These are phyloP conservation scores for Xerus rutilus DNA, from an alignment of 2,797 vertebrate genomes.

Conservation along the genomic window DNA sequence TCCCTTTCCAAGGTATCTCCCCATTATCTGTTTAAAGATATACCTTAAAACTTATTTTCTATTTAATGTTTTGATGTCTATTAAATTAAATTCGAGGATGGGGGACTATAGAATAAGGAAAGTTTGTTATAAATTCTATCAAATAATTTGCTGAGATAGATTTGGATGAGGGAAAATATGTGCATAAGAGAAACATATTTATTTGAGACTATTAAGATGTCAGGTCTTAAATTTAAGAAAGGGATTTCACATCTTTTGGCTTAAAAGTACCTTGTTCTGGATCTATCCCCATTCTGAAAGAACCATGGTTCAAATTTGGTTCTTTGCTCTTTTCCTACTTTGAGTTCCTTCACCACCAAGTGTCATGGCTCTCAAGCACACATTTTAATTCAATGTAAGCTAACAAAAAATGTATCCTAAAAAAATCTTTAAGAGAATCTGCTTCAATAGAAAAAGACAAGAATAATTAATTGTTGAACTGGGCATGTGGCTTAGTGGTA, in stretches of 20 bases:
- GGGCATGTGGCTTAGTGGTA: not conserved
- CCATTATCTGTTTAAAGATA: constrained; percentile 21
- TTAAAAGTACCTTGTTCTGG: not conserved
- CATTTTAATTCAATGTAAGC: not conserved
- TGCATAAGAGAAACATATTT: not conserved
- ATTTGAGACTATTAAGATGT: not conserved
- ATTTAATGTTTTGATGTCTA: not conserved
- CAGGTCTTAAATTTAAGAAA: not conserved
- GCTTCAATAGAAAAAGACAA: constrained; percentile 45
- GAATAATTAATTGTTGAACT: constrained; percentile 4
- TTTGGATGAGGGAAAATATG: constrained; percentile 33
- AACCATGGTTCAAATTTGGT: not conserved
- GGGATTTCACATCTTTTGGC: not conserved
- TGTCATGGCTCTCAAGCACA: constrained; percentile 1
- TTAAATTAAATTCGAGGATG: constrained; percentile 48
- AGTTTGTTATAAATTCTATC: constrained; percentile 1
- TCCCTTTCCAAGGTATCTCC: not conserved
- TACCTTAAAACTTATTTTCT: constrained; percentile 9
- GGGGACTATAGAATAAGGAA: not conserved
- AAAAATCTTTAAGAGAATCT: not conserved
- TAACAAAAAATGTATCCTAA: not conserved
- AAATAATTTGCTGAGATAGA: constrained; percentile 30
- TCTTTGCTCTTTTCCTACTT: not conserved
- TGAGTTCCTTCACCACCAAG: constrained; percentile 4
- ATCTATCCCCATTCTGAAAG: not conserved